Base-by-base conservation (phyloP, 2,797 vertebrate genomes). In the Smutsia temminckii region DNA sequence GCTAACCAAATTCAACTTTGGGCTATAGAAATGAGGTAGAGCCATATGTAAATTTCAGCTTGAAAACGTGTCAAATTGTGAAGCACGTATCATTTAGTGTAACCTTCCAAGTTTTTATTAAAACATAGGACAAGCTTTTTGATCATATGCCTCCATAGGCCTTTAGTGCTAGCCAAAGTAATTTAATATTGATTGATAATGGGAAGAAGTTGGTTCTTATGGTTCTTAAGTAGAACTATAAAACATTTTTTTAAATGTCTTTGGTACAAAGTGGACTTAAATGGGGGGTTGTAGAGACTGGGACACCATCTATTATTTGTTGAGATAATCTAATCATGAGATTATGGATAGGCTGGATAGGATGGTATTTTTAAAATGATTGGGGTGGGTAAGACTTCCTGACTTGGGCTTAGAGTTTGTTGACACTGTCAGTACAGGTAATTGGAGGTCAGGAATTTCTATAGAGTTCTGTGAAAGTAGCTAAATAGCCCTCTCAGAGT, bases 161-260 rank as follows among this genome's bases (percentile, higher is more conserved):
- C 57, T 84, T 92, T 37, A 66, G 1, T 94, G 59, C 63, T 83
- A n/a, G 10, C 91, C 12, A 72, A 57, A 93, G 34, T 55, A 61
- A 55, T 89, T 88, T 89, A 81, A 37, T 88, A 23, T 59, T 81
- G 59, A 40, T 80, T 80, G 74, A 68, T 95, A 89, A 71, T 11
- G 17, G 49, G 29, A 84, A 89, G 78, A 89, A 71, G 42, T 93
- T 80, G 61, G 75, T 80, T 95, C 37, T 95, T 32, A 51, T 11
- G 46, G 46, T 46, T 46, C 46, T 46, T 46, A 46, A 46, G 46
- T 46, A 46, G 9, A 46, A 46, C 46, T 12, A 46, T 46, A 46
- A 3, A 46, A 46, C 46, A 46, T 46, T 71, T 40, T 34, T 27
- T n/a, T 18, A 37, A 89, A 63, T 71, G 11, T 89, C 42, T n/a